These are phyloP conservation scores for Calameuta idolon DNA, from an alignment of 2,888 invertebrate genomes.

Conservation along the genomic window DNA sequence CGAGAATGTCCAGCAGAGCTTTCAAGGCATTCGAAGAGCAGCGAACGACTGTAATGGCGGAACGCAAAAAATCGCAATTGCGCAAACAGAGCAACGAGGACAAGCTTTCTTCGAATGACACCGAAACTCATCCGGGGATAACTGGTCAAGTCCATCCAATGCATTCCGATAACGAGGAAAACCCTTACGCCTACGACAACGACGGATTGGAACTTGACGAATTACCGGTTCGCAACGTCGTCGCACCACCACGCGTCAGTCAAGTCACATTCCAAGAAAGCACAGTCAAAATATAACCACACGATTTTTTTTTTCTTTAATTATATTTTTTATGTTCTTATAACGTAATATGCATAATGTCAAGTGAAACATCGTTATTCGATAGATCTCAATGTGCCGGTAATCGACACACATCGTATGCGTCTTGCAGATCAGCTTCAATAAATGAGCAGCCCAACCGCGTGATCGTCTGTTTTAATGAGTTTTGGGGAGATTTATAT, in stretches of 20 bases:
- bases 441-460: too few species aligned
- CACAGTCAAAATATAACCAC: neutral
- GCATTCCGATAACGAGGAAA: neutral
- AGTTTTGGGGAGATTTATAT: too few species aligned
- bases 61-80: slow-evolving; percentile 84
- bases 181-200: neutral
- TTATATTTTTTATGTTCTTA: too few species aligned
- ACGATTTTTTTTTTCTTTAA: too few species aligned
- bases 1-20: slow-evolving; percentile 24
- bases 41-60: slow-evolving; percentile 85
- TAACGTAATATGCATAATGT: too few species aligned
- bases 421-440: too few species aligned
- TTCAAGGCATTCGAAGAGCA: slow-evolving; percentile 84
- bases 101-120: slow-evolving; percentile 75
- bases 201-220: neutral
- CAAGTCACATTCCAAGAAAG: neutral
- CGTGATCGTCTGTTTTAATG: too few species aligned
- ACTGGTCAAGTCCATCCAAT: neutral
- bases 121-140: neutral
- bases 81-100: slow-evolving; percentile 80
- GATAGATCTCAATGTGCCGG: too few species aligned
- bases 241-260: neutral
- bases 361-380: too few species aligned
- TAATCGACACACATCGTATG: too few species aligned
- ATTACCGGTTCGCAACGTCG: neutral